These are phyloP conservation scores for Pogona vitticeps DNA, from an alignment of 2,113 vertebrate genomes.

Conservation along the genomic window DNA sequence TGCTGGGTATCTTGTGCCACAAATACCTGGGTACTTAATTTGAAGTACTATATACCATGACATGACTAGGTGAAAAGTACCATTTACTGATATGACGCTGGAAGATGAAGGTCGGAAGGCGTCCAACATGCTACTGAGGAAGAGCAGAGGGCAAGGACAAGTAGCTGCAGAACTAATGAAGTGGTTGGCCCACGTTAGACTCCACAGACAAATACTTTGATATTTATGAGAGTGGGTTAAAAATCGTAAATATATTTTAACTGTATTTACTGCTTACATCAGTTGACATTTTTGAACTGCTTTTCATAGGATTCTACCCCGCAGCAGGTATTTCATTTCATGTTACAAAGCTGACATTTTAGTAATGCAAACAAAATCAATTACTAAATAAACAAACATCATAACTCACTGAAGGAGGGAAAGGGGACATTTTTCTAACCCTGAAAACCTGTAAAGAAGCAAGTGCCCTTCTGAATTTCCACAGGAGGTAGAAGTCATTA, in stretches of 20 bases:
- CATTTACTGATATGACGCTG: no score
- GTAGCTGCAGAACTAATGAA: no score
- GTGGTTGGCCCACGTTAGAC: slow-evolving; percentile 29
- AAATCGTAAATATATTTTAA: slow-evolving; percentile 42
- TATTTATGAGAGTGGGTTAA: background rate
- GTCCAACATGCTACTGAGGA: no score
- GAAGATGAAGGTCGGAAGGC: no score
- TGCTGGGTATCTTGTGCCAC: no score
- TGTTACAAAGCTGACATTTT: slow-evolving; percentile 57
- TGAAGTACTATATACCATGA: no score
- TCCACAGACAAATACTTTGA: slow-evolving; percentile 32
- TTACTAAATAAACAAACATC: slow-evolving; percentile 64
- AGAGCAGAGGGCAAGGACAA: no score
- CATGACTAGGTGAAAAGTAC: no score
- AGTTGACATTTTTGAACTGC: slow-evolving; percentile 31
- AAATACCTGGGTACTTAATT: no score
- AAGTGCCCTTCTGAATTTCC: slow-evolving; percentile 44
- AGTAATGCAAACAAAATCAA: slow-evolving; percentile 62
- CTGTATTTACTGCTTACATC: slow-evolving; percentile 9
- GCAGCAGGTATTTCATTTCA: slow-evolving; percentile 58
- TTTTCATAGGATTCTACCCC: slow-evolving; percentile 49
- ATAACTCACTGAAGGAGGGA: slow-evolving; percentile 55
- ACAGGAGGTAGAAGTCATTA: slow-evolving; percentile 66
- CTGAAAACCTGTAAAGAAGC: slow-evolving; percentile 41
- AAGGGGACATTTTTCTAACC: slow-evolving; percentile 44